Percentiles rank a stretch among this genome's conserved stretches.
Conservation (phyloP, 2,113 vertebrate species). For the Laticauda laticaudata region DNA sequence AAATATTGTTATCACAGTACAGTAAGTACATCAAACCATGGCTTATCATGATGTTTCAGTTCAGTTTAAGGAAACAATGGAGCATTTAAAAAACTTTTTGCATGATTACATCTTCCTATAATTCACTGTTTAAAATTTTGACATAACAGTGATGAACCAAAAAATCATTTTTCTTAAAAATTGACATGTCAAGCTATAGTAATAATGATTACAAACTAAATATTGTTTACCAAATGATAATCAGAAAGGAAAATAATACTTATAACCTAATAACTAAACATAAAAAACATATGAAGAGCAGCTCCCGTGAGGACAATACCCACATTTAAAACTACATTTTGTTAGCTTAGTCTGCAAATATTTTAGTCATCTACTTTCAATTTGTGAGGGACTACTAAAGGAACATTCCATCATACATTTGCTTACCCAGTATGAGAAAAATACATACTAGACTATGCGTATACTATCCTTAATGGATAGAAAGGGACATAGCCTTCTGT, state of each 20-base stretch:
- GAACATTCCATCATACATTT: neutral
- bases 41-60: neutral
- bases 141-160: neutral
- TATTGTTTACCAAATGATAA: neutral
- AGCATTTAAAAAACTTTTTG: neutral
- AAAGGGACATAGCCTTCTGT: neutral
- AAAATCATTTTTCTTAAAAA: neutral
- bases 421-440: neutral
- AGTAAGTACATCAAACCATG: neutral
- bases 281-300: neutral
- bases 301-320: neutral
- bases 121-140: neutral
- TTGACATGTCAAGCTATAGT: neutral
- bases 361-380: neutral
- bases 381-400: neutral
- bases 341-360: neutral
- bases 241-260: neutral
- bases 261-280: neutral
- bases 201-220: neutral
- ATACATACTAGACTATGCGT: neutral
- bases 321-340: neutral
- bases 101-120: neutral
- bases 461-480: neutral
- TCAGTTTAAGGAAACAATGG: neutral
- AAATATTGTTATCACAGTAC: neutral